These are phyloP conservation scores for Asbolus verrucosus DNA, from an alignment of 1,140 invertebrate genomes.

Conservation along the genomic window DNA sequence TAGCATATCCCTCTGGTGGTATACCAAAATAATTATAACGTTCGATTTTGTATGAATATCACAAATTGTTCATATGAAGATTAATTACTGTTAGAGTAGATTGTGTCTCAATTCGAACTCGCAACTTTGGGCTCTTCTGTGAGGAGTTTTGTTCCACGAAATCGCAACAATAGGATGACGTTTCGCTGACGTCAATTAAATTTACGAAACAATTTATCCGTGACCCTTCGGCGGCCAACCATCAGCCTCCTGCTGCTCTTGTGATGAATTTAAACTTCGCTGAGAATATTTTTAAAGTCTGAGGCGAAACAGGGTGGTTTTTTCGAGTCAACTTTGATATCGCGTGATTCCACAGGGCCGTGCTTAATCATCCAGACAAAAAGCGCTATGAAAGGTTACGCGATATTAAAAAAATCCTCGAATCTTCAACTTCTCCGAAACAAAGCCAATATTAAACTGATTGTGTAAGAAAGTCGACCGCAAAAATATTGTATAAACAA, in stretches of 20 bases:
- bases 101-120: conserved; percentile 22
- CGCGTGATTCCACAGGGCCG: not conserved
- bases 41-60: conserved; percentile 38
- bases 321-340: too few species aligned
- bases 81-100: conserved; percentile 32
- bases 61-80: conserved; percentile 39
- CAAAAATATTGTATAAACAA: conserved; percentile 16
- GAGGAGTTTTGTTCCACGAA: too few species aligned
- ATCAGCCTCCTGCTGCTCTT: too few species aligned
- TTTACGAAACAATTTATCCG: too few species aligned
- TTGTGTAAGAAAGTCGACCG: too few species aligned
- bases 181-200: too few species aligned
- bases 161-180: too few species aligned
- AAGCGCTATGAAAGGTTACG: not conserved
- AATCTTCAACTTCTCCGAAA: conserved; percentile 7
- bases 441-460: too few species aligned
- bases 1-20: conserved; percentile 33
- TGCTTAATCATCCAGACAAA: conserved; percentile 8
- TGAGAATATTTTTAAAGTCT: not conserved
- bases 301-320: too few species aligned
- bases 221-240: too few species aligned
- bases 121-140: conserved; percentile 30
- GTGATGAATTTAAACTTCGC: too few species aligned
- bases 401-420: not conserved
- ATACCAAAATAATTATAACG: conserved; percentile 35